Evolutionary conservation across 2,888 invertebrate genomes (phyloP).

Genomic region (Blastobasis lacticolella): DNA sequence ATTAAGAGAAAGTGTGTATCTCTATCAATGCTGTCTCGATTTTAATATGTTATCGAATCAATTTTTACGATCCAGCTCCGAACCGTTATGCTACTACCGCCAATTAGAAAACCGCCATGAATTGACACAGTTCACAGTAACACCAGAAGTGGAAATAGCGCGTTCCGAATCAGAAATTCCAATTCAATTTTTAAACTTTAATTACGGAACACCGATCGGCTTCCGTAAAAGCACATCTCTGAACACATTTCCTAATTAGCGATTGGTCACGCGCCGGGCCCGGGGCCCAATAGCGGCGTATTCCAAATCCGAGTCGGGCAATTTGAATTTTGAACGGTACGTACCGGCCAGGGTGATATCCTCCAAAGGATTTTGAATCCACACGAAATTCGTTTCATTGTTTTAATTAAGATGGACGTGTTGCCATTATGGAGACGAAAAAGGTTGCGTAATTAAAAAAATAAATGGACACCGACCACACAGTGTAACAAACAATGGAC

Average conservation of each 20-base stretch:
- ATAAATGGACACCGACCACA: not conserved
- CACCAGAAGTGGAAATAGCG: conserved; percentile 57
- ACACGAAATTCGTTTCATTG: conserved; percentile 4
- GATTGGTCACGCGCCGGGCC: conserved; percentile 69
- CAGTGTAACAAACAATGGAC: conserved; percentile 2
- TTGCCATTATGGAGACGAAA: not conserved
- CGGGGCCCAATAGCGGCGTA: conserved; percentile 48
- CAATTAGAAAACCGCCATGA: conserved; percentile 21
- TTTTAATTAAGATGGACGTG: conserved; percentile 1
- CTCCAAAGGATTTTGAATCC: conserved; percentile 1
- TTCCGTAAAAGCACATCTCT: conserved; percentile 56
- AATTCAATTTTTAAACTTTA: conserved; percentile 63
- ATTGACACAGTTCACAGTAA: conserved; percentile 40
- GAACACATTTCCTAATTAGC: conserved; percentile 71
- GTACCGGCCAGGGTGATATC: conserved; percentile 19
- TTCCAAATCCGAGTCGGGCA: conserved; percentile 59
- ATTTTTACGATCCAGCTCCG: conserved; percentile 6
- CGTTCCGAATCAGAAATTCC: conserved; percentile 59
- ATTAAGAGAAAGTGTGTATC: conserved; percentile 4
- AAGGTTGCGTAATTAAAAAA: not conserved
- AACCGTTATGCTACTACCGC: conserved; percentile 22
- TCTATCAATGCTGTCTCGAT: not conserved
- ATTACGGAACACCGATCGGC: conserved; percentile 64
- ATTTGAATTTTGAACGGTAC: conserved; percentile 68
- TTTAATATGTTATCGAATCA: conserved; percentile 7